Base-by-base conservation (phyloP, 2,797 vertebrate genomes). In the Myripristis murdjan region DNA sequence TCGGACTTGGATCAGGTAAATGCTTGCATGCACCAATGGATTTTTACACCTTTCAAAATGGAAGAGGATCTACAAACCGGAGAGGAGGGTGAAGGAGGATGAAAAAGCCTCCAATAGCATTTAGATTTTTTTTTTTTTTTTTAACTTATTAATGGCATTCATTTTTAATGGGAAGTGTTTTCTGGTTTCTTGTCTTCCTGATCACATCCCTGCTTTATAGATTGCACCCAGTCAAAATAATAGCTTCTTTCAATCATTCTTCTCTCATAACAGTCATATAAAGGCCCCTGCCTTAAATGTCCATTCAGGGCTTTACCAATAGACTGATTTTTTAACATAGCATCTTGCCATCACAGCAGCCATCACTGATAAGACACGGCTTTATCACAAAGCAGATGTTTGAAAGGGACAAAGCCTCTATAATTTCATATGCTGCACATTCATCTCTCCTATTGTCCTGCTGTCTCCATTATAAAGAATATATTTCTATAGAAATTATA, bases 401-500 rank as follows among this genome's bases (percentile, higher is more conserved):
- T 70, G 43, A 81, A 87, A 78, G 49, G 65, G 73, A 77, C 75
- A 80, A 82, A 80, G 74, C 62, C 60, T 77, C 44, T 60, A 55
- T 46, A 52, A 81, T 77, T 54, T 70, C 47, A 75, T 46, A 75
- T 72, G 66, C 72, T 49, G 71, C 60, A 37, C 82, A 73, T 84
- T 77, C 47, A 66, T 71, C 71, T 70, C 67, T 56, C 35, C 64
- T 12, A 60, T 47, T 75, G 74, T 82, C 61, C 67, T n/a, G 18
- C 64, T 64, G 65, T 71, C 64, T 84, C 58, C 51, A 73, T 86
- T 79, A 72, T 78, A 44, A 54, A 41, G 80, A 81, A 76, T 81
- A 73, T 75, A 79, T 54, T 86, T 87, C 86, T 83, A 76, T 59
- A 72, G 64, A 75, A 72, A 90, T 92, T 86, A 69, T 67, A 73